Conservation (phyloP, 2,797 vertebrate genomes). For the Gymnocypris eckloni region DNA sequence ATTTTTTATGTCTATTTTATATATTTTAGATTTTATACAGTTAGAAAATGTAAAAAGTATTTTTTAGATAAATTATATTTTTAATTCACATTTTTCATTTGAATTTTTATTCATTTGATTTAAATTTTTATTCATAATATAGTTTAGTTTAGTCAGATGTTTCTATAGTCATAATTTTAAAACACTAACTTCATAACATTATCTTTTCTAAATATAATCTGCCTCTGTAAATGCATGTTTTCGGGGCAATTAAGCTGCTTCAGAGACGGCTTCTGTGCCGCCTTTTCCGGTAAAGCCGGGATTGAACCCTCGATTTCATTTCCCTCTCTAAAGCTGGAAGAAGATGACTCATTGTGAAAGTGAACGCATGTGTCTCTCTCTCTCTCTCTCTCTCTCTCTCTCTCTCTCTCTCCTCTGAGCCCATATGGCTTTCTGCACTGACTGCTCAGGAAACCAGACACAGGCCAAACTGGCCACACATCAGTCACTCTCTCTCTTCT, state of each 20-base stretch:
- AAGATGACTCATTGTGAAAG: slow-evolving; percentile 77
- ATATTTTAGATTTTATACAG: no score
- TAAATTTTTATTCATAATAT: not conserved
- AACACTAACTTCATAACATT: not conserved
- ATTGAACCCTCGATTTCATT: slow-evolving; percentile 23
- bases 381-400: not conserved
- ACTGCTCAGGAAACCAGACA: slow-evolving; percentile 62
- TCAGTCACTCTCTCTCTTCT: slow-evolving; percentile 66
- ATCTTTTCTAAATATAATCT: not conserved
- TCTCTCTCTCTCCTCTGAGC: not conserved
- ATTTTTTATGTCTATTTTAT: no score
- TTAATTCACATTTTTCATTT: not conserved
- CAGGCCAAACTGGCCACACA: slow-evolving; percentile 61
- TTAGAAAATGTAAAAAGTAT: no score
- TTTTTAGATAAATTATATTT: no score
- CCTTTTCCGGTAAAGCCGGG: slow-evolving; percentile 18
- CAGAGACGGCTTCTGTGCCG: not conserved
- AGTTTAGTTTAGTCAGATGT: not conserved
- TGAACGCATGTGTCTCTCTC: slow-evolving; percentile 21
- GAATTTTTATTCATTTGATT: not conserved
- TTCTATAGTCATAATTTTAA: not conserved
- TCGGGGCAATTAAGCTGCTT: not conserved
- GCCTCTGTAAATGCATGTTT: not conserved
- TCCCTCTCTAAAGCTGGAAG: slow-evolving; percentile 76
- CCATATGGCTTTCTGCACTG: slow-evolving; percentile 67